Conservation (phyloP, 2,888 invertebrate species). For the Apotomis capreana region DNA sequence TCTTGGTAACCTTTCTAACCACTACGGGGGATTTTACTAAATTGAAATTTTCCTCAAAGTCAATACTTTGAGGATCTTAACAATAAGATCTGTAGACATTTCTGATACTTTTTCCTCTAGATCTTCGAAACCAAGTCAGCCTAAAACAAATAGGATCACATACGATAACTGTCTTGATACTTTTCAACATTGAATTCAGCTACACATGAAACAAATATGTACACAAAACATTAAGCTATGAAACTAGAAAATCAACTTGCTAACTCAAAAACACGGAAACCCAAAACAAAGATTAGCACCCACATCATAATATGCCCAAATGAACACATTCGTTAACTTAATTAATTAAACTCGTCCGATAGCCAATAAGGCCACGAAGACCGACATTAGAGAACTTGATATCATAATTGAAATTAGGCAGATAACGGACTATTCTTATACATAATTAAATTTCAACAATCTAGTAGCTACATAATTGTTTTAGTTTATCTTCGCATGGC, state of each 20-base stretch:
- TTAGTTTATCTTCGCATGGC: conserved; percentile 22
- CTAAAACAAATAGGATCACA: background rate
- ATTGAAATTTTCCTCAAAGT: too few species aligned
- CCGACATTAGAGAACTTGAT: conserved; percentile 17
- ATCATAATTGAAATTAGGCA: conserved; percentile 15
- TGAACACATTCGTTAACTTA: conserved; percentile 30
- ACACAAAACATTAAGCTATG: background rate
- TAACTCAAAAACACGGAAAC: conserved; percentile 17
- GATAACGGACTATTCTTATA: conserved; percentile 13
- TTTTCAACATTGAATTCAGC: too few species aligned
- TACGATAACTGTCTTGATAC: too few species aligned
- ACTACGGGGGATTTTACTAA: too few species aligned
- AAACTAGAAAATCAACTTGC: background rate
- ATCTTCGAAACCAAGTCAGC: background rate
- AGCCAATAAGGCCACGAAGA: conserved; percentile 31
- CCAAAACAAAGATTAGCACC: conserved; percentile 5
- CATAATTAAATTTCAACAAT: conserved; percentile 14
- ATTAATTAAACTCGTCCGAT: conserved; percentile 35
- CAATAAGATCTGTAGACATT: too few species aligned
- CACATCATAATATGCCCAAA: conserved; percentile 12
- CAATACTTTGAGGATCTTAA: too few species aligned
- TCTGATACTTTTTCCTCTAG: too few species aligned
- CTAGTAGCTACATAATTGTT: conserved; percentile 17
- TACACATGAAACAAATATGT: background rate
- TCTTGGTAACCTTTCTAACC: too few species aligned